A percentile compares a stretch with the other conserved stretches of the same genome.
Conservation (phyloP, 2,888 invertebrate genomes). For the Chromoteleia sp. region DNA sequence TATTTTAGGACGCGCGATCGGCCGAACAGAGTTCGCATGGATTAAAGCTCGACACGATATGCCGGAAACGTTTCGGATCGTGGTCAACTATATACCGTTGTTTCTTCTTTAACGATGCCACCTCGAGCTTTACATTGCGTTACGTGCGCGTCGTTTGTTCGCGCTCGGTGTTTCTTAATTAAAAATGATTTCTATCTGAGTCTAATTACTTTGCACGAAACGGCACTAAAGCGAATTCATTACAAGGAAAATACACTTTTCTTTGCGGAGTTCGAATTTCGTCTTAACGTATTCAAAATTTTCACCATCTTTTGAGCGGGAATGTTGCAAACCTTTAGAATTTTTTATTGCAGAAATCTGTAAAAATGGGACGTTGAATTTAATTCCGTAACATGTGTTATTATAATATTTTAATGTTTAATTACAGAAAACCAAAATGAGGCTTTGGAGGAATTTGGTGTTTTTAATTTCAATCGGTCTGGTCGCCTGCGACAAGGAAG, state of each 20-base stretch:
- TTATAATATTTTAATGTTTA: too few species aligned
- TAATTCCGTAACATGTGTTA: too few species aligned
- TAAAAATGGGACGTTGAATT: too few species aligned
- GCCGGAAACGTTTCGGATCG: conserved; percentile 82
- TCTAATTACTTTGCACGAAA: too few species aligned
- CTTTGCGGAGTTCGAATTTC: too few species aligned
- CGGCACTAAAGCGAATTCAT: too few species aligned
- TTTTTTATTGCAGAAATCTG: too few species aligned
- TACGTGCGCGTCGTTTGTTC: conserved; percentile 38
- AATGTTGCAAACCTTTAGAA: too few species aligned
- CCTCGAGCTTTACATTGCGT: conserved; percentile 43
- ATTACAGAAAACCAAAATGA: conserved; percentile 74
- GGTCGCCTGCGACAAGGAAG: conserved; percentile 78
- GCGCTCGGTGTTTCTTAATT: conserved; percentile 17
- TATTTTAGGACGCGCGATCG: conserved; percentile 73
- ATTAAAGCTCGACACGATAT: conserved; percentile 73
- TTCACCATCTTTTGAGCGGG: too few species aligned
- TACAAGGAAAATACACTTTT: too few species aligned
- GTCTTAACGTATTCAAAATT: too few species aligned
- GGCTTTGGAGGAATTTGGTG: conserved; percentile 74
- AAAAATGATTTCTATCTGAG: conserved; percentile 27
- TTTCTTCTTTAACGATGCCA: conserved; percentile 67
- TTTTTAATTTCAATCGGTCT: conserved; percentile 75
- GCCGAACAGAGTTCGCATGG: conserved; percentile 54
- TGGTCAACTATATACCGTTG: conserved; percentile 80